Evolutionary conservation across 2,113 vertebrate species (phyloP).

Genomic region (Oncorhynchus tshawytscha): DNA sequence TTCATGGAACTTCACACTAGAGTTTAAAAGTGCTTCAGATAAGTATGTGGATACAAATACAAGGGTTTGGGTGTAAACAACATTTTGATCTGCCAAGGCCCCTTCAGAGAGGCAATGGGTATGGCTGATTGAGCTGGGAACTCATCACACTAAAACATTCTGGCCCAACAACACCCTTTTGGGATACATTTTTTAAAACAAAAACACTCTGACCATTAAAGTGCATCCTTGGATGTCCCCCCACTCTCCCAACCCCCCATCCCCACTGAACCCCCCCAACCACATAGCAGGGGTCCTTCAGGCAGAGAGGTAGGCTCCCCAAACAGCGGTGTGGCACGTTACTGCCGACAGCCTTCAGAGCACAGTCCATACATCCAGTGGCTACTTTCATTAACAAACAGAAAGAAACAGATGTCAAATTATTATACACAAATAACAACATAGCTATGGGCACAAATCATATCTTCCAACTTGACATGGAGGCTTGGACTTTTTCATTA

Average conservation of each 20-base stretch:
- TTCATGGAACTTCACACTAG: slow-evolving; percentile 68
- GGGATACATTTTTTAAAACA: slow-evolving; percentile 15
- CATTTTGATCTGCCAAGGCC: slow-evolving; percentile 65
- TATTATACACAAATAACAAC: slow-evolving; percentile 57
- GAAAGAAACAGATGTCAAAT: slow-evolving; percentile 31
- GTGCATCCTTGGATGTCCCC: slow-evolving; percentile 71
- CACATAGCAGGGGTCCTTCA: slow-evolving; percentile 27
- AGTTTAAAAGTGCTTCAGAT: slow-evolving; percentile 77
- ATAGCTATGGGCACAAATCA: slow-evolving; percentile 50
- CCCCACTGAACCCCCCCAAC: slow-evolving; percentile 17
- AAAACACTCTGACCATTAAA: slow-evolving; percentile 64
- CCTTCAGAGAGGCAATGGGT: slow-evolving; percentile 60
- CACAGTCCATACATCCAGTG: slow-evolving; percentile 67
- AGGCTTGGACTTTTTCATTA: slow-evolving; percentile 46
- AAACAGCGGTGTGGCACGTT: background rate
- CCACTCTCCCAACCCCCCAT: background rate
- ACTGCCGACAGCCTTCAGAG: slow-evolving; percentile 54
- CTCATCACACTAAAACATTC: slow-evolving; percentile 42
- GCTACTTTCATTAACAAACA: slow-evolving; percentile 64
- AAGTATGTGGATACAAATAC: slow-evolving; percentile 64
- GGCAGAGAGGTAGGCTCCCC: slow-evolving; percentile 43
- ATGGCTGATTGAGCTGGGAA: slow-evolving; percentile 69
- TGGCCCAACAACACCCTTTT: slow-evolving; percentile 29
- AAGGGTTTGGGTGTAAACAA: slow-evolving; percentile 66
- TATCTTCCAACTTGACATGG: slow-evolving; percentile 57